Evolutionary conservation across 1,140 invertebrate species (phyloP).

Genomic region (Monochamus saltuarius): DNA sequence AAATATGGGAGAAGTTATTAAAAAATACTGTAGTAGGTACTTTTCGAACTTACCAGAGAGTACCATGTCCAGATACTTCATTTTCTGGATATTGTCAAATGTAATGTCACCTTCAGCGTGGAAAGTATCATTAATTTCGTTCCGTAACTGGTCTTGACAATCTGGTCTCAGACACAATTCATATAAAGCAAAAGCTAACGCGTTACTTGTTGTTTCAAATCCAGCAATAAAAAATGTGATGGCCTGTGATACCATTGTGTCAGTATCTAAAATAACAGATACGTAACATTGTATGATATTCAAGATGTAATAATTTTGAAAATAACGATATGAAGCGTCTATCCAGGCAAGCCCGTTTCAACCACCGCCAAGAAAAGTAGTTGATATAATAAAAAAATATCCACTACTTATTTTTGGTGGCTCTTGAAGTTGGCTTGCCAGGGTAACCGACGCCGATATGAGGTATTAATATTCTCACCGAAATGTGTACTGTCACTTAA

Average conservation of each 20-base stretch:
- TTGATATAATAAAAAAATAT: no score
- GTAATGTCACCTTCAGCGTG: constrained; percentile 54
- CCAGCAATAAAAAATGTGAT: constrained; percentile 73
- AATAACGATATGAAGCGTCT: no score
- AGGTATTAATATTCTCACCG: constrained; percentile 25
- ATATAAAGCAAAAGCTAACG: constrained; percentile 66
- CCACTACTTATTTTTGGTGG: no score
- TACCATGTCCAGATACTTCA: constrained; percentile 64
- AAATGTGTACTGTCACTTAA: constrained; percentile 20
- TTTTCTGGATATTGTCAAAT: constrained; percentile 62
- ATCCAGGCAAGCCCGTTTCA: no score
- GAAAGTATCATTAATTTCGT: constrained; percentile 60
- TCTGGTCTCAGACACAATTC: constrained; percentile 64
- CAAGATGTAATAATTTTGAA: no score
- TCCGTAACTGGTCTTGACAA: constrained; percentile 49
- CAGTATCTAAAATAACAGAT: constrained; percentile 46
- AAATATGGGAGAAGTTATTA: no score
- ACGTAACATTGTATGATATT: no score
- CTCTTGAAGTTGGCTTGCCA: no score
- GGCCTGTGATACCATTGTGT: constrained; percentile 65
- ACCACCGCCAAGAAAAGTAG: no score
- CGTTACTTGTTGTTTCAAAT: constrained; percentile 74
- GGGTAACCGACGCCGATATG: no score
- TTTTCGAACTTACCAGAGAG: constrained; percentile 52
- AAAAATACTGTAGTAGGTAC: no score